Evolutionary conservation across 1,140 invertebrate genomes (phyloP).

Genomic region (Drosophila arawakana): DNA sequence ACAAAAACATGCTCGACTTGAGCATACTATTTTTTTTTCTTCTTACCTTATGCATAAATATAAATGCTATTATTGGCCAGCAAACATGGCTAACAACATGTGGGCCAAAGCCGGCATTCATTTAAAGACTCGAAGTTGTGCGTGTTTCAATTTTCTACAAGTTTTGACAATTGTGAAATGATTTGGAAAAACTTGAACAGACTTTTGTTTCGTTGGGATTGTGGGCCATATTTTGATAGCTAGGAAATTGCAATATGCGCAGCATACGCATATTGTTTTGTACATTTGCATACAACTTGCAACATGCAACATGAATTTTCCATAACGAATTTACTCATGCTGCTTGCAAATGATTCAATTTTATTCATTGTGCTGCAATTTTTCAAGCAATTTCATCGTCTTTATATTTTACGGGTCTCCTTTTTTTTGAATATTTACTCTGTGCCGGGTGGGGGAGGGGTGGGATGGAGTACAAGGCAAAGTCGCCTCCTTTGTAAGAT

Average conservation of each 20-base stretch:
- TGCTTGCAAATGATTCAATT: constrained; percentile 56
- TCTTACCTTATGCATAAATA: too few relatives aligned
- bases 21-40: constrained; percentile 3
- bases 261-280: constrained; percentile 48
- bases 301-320: constrained; percentile 72
- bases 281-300: constrained; percentile 59
- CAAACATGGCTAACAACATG: not conserved
- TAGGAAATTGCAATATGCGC: constrained; percentile 24
- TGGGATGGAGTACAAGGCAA: constrained; percentile 12
- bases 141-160: too few relatives aligned
- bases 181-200: too few relatives aligned
- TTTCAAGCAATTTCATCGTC: constrained; percentile 55
- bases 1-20: constrained; percentile 5
- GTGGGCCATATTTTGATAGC: constrained; percentile 61
- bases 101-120: not conserved
- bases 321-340: constrained; percentile 57
- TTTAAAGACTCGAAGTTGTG: too few relatives aligned
- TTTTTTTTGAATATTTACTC: constrained; percentile 60
- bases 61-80: not conserved
- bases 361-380: constrained; percentile 64
- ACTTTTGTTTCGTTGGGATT: constrained; percentile 22
- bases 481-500: constrained; percentile 48
- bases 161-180: too few relatives aligned
- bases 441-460: not conserved
- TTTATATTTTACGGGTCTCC: constrained; percentile 13